Evolutionary conservation across 2,113 vertebrate genomes (phyloP), one percentile per base, ranked within the genome.

Genomic region (Phoenicopterus ruber): DNA sequence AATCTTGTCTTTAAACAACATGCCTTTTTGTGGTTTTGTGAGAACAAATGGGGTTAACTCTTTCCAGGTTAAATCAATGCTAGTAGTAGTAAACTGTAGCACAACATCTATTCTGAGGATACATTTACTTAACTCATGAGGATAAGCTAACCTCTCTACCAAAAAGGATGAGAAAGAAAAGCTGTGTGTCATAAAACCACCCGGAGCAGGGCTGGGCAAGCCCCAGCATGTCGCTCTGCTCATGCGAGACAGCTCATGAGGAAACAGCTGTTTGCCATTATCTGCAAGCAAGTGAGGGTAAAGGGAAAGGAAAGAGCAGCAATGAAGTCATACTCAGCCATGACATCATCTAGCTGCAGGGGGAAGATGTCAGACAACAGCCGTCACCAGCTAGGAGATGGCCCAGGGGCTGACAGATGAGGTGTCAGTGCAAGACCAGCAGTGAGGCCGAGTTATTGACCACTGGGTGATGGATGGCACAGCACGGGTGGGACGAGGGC

Each of bases 141-240:
- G 20, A 55, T 70, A 21, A 83, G 63, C 40, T 69, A 73, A 76
- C 3, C 9, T 54, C 18, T 38, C 28, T 44, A 9, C n/a, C 21
- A 72, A 70, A 78, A 65, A 28, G 28, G 14, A 32, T 6, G 10
- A 59, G 81, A 61, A 44, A 58, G 49, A 47, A 86, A 50, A 82
- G 32, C 14, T 0, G 0, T 9, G 28, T 49, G 8, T 29, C 19
- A 46, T 29, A n/a, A 90, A 80, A 29, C 3, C 2, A 1, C 22
- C 59, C 19, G 42, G 31, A 50, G 34, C 5, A 7, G 20, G 12
- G 26, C 20, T 46, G 46, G 25, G 28, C 54, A 31, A 73, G 17
- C 5, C 66, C 18, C 18, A 29, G 20, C 8, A 5, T 0, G 2
- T 16, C 1, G 1, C 38, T 21, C 7, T 9, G 46, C 20, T 82